Evolutionary conservation across 2,888 invertebrate genomes (phyloP).

Genomic region (Eledone cirrhosa): DNA sequence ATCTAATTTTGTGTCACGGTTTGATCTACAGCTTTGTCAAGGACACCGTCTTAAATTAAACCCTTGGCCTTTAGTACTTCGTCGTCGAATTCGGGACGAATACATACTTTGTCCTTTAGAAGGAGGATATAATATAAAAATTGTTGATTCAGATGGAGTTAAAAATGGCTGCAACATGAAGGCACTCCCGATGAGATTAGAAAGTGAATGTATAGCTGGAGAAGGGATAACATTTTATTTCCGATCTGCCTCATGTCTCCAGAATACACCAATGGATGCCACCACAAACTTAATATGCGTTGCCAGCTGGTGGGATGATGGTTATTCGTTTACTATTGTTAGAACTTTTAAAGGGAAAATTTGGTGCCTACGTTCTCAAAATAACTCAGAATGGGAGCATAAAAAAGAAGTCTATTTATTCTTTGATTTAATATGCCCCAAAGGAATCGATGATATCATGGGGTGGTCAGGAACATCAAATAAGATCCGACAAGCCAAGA

Average conservation of each 20-base stretch:
- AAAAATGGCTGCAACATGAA: constrained; percentile 54
- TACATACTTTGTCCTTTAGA: constrained; percentile 50
- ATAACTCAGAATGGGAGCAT: constrained; percentile 28
- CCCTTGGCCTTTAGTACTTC: constrained; percentile 52
- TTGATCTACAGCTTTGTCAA: constrained; percentile 42
- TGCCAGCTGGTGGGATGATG: constrained; percentile 46
- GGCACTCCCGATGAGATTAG: constrained; percentile 57
- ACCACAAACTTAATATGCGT: constrained; percentile 47
- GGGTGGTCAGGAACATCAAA: constrained; percentile 2
- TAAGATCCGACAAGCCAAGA: constrained; percentile 9
- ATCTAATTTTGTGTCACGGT: constrained; percentile 36
- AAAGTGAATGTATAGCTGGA: constrained; percentile 56
- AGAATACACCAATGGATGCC: constrained; percentile 43
- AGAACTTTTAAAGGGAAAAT: constrained; percentile 39
- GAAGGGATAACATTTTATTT: constrained; percentile 56
- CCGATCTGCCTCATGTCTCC: constrained; percentile 45
- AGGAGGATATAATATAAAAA: constrained; percentile 58
- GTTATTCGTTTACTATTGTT: constrained; percentile 45
- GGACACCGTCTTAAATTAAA: constrained; percentile 41
- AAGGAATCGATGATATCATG: constrained; percentile 1
- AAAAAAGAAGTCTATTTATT: constrained; percentile 40
- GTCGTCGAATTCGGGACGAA: constrained; percentile 38
- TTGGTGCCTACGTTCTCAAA: constrained; percentile 50
- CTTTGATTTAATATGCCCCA: constrained; percentile 45
- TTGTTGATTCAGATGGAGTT: constrained; percentile 35